Conservation (phyloP, 2,797 vertebrate genomes). For the Micropoecilia bifurca region DNA sequence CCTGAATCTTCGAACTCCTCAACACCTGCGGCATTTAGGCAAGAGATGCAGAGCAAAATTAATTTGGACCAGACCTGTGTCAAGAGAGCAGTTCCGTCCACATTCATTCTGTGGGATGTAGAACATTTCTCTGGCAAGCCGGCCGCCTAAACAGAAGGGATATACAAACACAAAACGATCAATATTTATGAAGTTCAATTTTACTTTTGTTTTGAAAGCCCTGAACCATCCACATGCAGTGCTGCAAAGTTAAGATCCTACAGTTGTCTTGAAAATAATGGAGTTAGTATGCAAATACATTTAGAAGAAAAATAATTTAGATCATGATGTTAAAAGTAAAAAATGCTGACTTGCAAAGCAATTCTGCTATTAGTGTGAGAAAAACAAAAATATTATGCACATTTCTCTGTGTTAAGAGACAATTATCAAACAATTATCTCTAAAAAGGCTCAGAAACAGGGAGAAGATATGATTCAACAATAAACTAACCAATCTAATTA, state of each 20-base stretch:
- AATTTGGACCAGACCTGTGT: slow-evolving; percentile 73
- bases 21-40: slow-evolving; percentile 15
- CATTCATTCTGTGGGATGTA: slow-evolving; percentile 94
- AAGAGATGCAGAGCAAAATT: slow-evolving; percentile 6
- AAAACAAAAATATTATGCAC: not conserved
- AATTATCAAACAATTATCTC: not conserved
- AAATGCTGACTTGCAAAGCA: not conserved
- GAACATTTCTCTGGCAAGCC: slow-evolving; percentile 93
- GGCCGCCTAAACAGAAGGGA: slow-evolving; percentile 86
- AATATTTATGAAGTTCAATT: slow-evolving; percentile 52
- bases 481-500: not conserved
- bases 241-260: slow-evolving; percentile 32
- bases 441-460: not conserved
- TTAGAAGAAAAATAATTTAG: not conserved
- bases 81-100: slow-evolving; percentile 91
- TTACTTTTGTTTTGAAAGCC: slow-evolving; percentile 50
- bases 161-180: slow-evolving; percentile 35
- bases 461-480: not conserved
- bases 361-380: not conserved
- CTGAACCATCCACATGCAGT: slow-evolving; percentile 37
- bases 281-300: slow-evolving; percentile 3
- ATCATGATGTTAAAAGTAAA: not conserved
- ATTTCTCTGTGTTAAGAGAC: not conserved
- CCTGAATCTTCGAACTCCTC: slow-evolving; percentile 25
- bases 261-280: slow-evolving; percentile 22